Evolutionary conservation across 1,140 invertebrate genomes (phyloP).

Genomic region (Drosophila trapezifrons): DNA sequence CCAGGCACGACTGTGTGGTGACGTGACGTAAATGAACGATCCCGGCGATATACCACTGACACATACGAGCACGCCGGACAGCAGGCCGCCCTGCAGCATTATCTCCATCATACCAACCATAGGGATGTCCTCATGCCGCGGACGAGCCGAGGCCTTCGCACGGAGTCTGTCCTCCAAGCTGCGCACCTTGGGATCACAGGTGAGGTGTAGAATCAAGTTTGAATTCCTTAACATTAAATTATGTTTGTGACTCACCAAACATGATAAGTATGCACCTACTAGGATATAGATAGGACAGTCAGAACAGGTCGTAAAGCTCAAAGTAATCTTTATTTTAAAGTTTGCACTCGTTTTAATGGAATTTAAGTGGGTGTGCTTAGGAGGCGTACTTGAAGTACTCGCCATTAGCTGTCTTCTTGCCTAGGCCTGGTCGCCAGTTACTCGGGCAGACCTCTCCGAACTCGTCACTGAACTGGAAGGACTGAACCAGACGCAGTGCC

Average conservation of each 20-base stretch:
- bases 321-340: constrained; percentile 12
- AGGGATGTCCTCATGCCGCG: constrained; percentile 90
- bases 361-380: constrained; percentile 1
- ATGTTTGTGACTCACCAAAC: too few species aligned
- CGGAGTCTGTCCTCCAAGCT: constrained; percentile 89
- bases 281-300: neutral
- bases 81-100: constrained; percentile 79
- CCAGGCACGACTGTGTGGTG: constrained; percentile 35
- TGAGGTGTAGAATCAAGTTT: constrained; percentile 22
- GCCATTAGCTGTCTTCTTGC: constrained; percentile 1
- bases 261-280: too few species aligned
- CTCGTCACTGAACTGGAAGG: constrained; percentile 97
- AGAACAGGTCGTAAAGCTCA: neutral
- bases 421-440: constrained; percentile 89
- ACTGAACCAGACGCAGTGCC: constrained; percentile 95
- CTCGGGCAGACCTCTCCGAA: constrained; percentile 99
- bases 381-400: constrained; percentile 58
- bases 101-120: constrained; percentile 80
- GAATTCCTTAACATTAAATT: neutral
- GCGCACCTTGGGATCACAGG: constrained; percentile 87
- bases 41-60: constrained; percentile 79
- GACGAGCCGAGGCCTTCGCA: constrained; percentile 91
- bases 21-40: constrained; percentile 83
- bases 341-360: constrained; percentile 15
- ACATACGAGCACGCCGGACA: constrained; percentile 73